Evolutionary conservation across 2,113 vertebrate genomes (phyloP).

Genomic region (Terrapene triunguis): DNA sequence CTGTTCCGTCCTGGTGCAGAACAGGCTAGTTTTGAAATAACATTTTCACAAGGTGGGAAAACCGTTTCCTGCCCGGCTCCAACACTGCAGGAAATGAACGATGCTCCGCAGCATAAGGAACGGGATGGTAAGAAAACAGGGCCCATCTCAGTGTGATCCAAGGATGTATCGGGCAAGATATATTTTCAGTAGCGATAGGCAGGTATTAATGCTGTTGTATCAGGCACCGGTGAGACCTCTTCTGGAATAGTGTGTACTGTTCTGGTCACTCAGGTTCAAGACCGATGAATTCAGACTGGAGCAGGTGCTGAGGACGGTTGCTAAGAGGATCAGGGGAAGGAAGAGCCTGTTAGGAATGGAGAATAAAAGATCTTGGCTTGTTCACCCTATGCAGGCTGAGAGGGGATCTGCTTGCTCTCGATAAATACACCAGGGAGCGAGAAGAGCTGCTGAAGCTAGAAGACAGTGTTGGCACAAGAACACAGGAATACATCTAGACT

Average conservation of each 20-base stretch:
- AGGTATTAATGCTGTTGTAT: not conserved
- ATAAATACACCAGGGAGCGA: not conserved
- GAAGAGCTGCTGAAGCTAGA: not conserved
- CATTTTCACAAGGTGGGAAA: not conserved
- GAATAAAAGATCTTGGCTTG: too few relatives aligned
- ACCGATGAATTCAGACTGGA: not conserved
- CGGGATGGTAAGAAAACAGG: not conserved
- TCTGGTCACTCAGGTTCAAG: not conserved
- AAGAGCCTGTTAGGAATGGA: too few relatives aligned
- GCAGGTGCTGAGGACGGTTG: not conserved
- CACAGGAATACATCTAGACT: not conserved
- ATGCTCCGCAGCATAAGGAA: not conserved
- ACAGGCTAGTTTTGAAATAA: not conserved
- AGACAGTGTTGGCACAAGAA: not conserved
- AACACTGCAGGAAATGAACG: not conserved
- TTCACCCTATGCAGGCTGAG: not conserved
- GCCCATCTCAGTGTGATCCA: not conserved
- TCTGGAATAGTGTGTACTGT: not conserved
- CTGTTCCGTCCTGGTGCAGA: not conserved
- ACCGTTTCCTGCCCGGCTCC: not conserved
- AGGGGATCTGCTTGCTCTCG: not conserved
- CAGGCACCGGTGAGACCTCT: not conserved
- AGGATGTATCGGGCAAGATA: not conserved
- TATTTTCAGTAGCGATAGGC: not conserved
- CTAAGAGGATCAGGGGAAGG: too few relatives aligned